These are phyloP conservation scores for Brassicogethes aeneus DNA, from an alignment of 2,888 invertebrate genomes.

Conservation along the genomic window DNA sequence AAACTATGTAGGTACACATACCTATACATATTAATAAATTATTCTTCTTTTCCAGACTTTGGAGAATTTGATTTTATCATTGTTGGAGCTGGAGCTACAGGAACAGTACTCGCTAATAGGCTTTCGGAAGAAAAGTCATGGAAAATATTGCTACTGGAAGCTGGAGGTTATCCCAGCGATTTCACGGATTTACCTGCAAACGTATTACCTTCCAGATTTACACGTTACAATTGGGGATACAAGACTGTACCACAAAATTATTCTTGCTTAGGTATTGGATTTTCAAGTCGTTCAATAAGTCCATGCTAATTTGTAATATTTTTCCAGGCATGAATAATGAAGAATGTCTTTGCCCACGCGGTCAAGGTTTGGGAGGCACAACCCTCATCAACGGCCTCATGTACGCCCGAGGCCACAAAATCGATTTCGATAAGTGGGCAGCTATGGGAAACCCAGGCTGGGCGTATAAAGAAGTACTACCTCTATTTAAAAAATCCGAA, in stretches of 20 bases:
- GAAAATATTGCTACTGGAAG: conserved; percentile 45
- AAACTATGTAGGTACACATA: not conserved
- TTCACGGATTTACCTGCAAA: conserved; percentile 42
- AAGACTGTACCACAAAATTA: conserved; percentile 45
- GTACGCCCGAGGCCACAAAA: conserved; percentile 40
- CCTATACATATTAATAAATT: not conserved
- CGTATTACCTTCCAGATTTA: conserved; percentile 38
- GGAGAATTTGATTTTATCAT: conserved; percentile 40
- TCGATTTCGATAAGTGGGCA: conserved; percentile 43
- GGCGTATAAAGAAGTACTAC: conserved; percentile 50
- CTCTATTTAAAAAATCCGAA: conserved; percentile 38
- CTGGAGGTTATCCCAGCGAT: conserved; percentile 42
- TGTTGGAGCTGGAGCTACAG: conserved; percentile 42
- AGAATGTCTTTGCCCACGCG: conserved; percentile 36
- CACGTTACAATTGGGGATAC: conserved; percentile 50
- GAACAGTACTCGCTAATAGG: conserved; percentile 42
- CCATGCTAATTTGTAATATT: not conserved
- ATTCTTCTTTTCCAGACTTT: conserved; percentile 19
- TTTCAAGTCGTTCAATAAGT: not conserved
- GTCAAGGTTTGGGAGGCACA: conserved; percentile 45
- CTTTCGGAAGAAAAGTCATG: conserved; percentile 40
- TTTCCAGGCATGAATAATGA: conserved; percentile 21
- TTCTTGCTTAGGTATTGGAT: conserved; percentile 45
- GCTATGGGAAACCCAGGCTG: conserved; percentile 29
- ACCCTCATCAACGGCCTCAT: conserved; percentile 44